Base-by-base conservation (phyloP, 2,888 invertebrate genomes). In the Parthenolecanium corni region DNA sequence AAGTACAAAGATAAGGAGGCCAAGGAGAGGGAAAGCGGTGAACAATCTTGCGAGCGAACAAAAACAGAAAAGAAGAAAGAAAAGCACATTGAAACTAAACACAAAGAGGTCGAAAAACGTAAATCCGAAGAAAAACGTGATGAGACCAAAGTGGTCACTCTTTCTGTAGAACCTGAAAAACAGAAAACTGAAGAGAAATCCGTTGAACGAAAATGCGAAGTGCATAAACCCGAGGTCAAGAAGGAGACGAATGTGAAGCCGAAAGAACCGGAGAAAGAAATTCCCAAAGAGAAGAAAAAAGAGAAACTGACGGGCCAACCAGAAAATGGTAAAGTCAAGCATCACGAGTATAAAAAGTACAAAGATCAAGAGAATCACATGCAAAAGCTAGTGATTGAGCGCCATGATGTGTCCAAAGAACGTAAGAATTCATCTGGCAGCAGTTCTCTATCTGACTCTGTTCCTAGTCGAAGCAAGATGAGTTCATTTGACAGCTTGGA, bases 301-400 rank as follows among this genome's bases (percentile, higher is more conserved):
- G 47, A 70, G 6, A 67, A 70, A 64, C 5, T 23, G 16, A 20
- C 12, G 3, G 31, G 18, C 20, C 61, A 61, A 23, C 70, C 72
- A 62, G 70, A 72, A 20, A 70, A 64, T 16, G 71, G 71, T 12
- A 71, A 70, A 57, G 69, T 64, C 68, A 71, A 66, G 68, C 71
- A 62, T 62, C 71, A 73, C 68, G 67, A 65, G 70, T 71, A 64
- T 66, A 70, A 67, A 24, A 70, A 68, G 66, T 70, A 69, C 31
- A 68, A 68, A 54, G 69, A 65, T 65, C 58, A 53, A 52, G 62
- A 58, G 44, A 66, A 64, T n/a, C 57, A 64, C 3, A 66, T 64
- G 66, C 66, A 69, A 53, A 65, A 67, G 66, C 79, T 72, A 73
- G 79, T 57, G 74, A 80, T 11, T 66, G 81, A 82, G 71, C 61